These are phyloP conservation scores for Regulus satrapa DNA, from an alignment of 2,113 vertebrate genomes.

Conservation along the genomic window DNA sequence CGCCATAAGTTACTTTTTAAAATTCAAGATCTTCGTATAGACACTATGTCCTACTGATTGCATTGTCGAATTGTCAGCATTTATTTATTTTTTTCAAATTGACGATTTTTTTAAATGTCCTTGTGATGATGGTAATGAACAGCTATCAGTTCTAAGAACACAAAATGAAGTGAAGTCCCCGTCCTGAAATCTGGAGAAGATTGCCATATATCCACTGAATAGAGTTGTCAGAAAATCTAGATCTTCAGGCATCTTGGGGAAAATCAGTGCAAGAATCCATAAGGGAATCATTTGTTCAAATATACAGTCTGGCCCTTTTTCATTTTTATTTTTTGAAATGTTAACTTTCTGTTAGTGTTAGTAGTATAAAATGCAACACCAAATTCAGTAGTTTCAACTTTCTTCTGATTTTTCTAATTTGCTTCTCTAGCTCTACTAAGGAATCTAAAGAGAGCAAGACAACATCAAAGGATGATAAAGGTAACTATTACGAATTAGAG, in stretches of 20 bases:
- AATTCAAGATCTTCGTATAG: slow-evolving; percentile 80
- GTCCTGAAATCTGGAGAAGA: slow-evolving; percentile 96
- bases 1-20: slow-evolving; percentile 85
- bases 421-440: slow-evolving; percentile 90
- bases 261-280: slow-evolving; percentile 94
- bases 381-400: slow-evolving; percentile 74
- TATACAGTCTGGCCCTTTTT: slow-evolving; percentile 81
- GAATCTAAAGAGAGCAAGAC: slow-evolving; percentile 92
- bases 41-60: slow-evolving; percentile 81
- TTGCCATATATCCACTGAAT: slow-evolving; percentile 91
- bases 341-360: slow-evolving; percentile 57
- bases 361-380: slow-evolving; percentile 54
- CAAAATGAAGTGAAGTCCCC: slow-evolving; percentile 93
- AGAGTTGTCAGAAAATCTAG: slow-evolving; percentile 95
- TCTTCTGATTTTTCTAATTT: slow-evolving; percentile 79
- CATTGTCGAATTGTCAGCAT: slow-evolving; percentile 88
- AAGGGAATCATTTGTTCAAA: slow-evolving; percentile 87
- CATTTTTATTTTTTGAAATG: slow-evolving; percentile 72
- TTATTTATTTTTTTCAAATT: slow-evolving; percentile 83
- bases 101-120: slow-evolving; percentile 87
- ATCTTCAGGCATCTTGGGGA: slow-evolving; percentile 91
- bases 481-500: slow-evolving; percentile 69
- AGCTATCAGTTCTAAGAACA: slow-evolving; percentile 88
- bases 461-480: slow-evolving; percentile 92
- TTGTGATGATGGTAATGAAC: slow-evolving; percentile 92